Conservation (phyloP, 2,113 vertebrate species). For the Festucalex cinctus region DNA sequence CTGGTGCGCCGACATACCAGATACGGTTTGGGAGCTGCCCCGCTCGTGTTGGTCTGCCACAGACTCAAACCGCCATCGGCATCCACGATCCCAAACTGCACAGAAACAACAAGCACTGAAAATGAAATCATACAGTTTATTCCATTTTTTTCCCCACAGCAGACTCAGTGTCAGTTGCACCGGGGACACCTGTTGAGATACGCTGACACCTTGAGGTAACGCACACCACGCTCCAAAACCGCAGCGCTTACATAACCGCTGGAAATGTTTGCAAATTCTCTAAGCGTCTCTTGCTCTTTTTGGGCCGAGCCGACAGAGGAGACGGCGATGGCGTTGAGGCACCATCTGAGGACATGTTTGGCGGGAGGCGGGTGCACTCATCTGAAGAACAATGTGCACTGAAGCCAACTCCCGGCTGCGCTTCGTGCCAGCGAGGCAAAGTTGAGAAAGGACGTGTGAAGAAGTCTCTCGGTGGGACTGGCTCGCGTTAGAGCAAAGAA, state of each 20-base stretch:
- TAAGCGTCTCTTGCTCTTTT: slow-evolving; percentile 20
- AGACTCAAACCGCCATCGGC: slow-evolving; percentile 93
- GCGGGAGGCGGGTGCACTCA: slow-evolving; percentile 45
- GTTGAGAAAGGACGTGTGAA: slow-evolving; percentile 27
- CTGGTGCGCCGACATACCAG: slow-evolving; percentile 74
- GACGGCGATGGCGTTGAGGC: slow-evolving; percentile 31
- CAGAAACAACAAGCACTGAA: slow-evolving; percentile 10
- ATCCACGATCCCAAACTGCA: slow-evolving; percentile 93
- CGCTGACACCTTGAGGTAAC: slow-evolving; percentile 8
- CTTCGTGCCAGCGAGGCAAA: slow-evolving; percentile 23
- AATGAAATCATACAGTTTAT: neutral
- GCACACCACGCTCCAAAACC: neutral
- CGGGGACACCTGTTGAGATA: neutral
- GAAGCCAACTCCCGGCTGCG: slow-evolving; percentile 32
- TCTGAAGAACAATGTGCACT: slow-evolving; percentile 38
- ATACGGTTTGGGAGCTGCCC: slow-evolving; percentile 87
- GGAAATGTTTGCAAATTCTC: slow-evolving; percentile 9
- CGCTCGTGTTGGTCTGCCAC: slow-evolving; percentile 92
- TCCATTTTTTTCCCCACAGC: neutral
- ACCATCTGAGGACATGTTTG: slow-evolving; percentile 51
- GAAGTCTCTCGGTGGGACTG: slow-evolving; percentile 23
- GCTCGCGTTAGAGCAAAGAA: slow-evolving; percentile 11
- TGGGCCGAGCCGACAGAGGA: slow-evolving; percentile 31
- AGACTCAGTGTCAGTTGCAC: neutral
- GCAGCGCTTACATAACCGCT: slow-evolving; percentile 23